Conservation (phyloP, 1,140 invertebrate genomes). For the Stenopsyche tienmushanensis region DNA sequence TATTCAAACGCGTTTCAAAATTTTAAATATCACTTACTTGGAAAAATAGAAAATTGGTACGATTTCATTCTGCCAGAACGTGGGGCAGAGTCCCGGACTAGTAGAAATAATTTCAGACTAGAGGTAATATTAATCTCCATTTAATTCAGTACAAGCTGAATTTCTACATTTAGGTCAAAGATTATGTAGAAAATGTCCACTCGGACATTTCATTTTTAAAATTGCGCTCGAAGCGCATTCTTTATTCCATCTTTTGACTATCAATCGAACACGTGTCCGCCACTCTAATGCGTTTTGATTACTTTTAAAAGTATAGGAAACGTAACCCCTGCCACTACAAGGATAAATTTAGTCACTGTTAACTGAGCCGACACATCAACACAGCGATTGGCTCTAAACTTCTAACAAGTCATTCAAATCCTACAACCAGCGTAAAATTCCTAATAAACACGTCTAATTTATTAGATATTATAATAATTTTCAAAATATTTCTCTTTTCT, state of each 20-base stretch:
- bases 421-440: constrained; percentile 24
- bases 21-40: background rate
- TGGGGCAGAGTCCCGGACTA: constrained; percentile 15
- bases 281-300: background rate
- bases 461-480: constrained; percentile 10
- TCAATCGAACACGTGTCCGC: background rate
- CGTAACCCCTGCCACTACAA: constrained; percentile 4
- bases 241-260: too few species aligned
- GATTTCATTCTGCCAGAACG: constrained; percentile 9
- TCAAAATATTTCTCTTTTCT: constrained; percentile 23
- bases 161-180: background rate
- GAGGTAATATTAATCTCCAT: constrained; percentile 10
- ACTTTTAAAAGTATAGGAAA: background rate
- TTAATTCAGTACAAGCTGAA: background rate
- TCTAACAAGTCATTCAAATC: constrained; percentile 19
- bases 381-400: constrained; percentile 18
- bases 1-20: background rate
- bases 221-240: too few species aligned
- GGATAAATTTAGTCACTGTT: background rate
- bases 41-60: background rate
- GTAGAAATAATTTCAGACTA: constrained; percentile 22
- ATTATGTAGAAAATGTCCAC: too few species aligned
- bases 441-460: constrained; percentile 24
- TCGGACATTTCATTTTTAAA: too few species aligned
- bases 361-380: background rate